Base-by-base conservation (phyloP, 2,797 vertebrate species). In the Hozukius guyotensis region DNA sequence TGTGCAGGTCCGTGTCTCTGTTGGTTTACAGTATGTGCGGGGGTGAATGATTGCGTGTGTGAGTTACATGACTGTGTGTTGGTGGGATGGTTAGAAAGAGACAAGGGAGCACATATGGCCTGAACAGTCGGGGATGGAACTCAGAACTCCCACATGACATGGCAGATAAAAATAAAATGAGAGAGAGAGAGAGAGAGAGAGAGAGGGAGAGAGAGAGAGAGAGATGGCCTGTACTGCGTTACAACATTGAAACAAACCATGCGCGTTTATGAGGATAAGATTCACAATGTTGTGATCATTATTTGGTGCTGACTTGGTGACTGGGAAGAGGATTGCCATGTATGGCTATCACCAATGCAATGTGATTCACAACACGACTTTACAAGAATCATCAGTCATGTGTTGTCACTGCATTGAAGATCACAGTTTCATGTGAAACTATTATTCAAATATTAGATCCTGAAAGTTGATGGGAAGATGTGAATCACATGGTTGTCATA, bases 81-180 rank as follows among this genome's bases (percentile, higher is more conserved):
- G 32, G 75, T 80, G 69, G 67, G 88, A 75, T 76, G 81, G 71
- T 81, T 83, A 73, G 75, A 84, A 59, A 81, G 79, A 85, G 75
- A 87, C 85, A 80, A 72, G 86, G 85, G 83, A 89, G 83, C 89
- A 87, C 92, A 92, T 92, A 92, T 92, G 92, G 91, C 85, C 73
- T 16, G 75, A 92, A 92, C 91, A 91, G 92, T 92, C 57, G 67
- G 87, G 81, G 88, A 90, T 87, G 83, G 72, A 86, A 75, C 88
- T 87, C 81, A 88, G 81, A 89, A 89, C 88, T 91, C 89, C 88
- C 85, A 92, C 88, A 89, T 92, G 91, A 89, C 90, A 88, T 52
- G 52, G 78, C 62, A 83, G 87, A 92, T 86, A 88, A 88, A 91
- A 90, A 90, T 91, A 72, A 73, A 79, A 76, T 80, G 63, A 78